Base-by-base conservation (phyloP, 2,113 vertebrate genomes). In the Lepisosteus oculatus region DNA sequence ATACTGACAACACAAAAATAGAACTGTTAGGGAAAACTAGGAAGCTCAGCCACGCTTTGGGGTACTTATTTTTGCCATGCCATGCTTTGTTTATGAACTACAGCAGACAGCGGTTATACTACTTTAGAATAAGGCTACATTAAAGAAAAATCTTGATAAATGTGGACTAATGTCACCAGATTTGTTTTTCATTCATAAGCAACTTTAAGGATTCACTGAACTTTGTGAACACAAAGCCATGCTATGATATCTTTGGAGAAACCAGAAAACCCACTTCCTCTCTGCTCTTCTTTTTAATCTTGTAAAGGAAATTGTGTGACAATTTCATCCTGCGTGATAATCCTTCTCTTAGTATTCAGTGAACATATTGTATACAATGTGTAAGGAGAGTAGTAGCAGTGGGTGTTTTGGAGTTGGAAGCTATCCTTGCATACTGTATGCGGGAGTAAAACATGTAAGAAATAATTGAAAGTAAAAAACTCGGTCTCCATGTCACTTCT, bases 231-330 rank as follows among this genome's bases (percentile, higher is more conserved):
- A 9, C 3, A 59, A 3, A 8, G 6, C 56, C 47, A 80, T 78
- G 65, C 74, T 73, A 59, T 55, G 56, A 59, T 59, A 59, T 59
- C 56, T 59, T 59, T 59, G 56, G 56, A n/a, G 54, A 72, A 77
- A 72, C 78, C 76, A 71, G 65, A 45, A 82, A 81, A 79, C 29
- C 87, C 87, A 83, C 87, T 88, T 92, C 89, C 91, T 87, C 79
- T 47, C 55, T 61, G 43, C 3, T 51, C 65, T 29, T 47, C 42
- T 80, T 76, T 78, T 65, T 74, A 59, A 78, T 81, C 80, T 74
- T 69, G 75, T 72, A 77, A 86, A 90, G 90, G 89, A 92, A 89
- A 82, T 91, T 83, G 88, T 80, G 72, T 86, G 85, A 72, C 15
- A 44, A 72, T 68, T 72, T 72, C 85, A 88, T 90, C 85, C 87